Percentiles rank a stretch among this genome's conserved stretches.
Conservation (phyloP, 1,140 invertebrate genomes). For the Globodera rostochiensis region DNA sequence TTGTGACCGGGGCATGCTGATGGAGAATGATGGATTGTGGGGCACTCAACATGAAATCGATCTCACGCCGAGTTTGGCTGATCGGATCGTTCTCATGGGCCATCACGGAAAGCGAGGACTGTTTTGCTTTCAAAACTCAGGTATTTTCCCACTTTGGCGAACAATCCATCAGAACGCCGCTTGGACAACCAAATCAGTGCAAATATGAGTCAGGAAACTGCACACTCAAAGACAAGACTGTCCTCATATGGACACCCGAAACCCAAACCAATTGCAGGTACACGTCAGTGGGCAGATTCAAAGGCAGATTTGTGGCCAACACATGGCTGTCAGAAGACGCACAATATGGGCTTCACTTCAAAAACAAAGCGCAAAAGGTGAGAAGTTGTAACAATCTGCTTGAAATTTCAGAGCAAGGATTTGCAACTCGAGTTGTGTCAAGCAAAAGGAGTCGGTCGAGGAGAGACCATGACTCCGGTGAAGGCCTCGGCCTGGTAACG, state of each 20-base stretch:
- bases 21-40: not conserved
- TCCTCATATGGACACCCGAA: not conserved
- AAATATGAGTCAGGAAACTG: not conserved
- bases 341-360: not conserved
- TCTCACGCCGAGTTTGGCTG: slow-evolving; percentile 6
- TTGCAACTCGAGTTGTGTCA: not conserved
- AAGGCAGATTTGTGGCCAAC: not conserved
- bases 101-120: not conserved
- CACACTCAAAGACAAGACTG: not conserved
- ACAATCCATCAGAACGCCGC: not conserved
- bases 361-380: not conserved
- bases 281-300: not conserved
- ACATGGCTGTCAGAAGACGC: slow-evolving; percentile 11
- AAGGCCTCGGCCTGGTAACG: not conserved
- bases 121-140: not conserved
- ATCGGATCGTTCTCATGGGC: slow-evolving; percentile 8
- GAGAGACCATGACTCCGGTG: not conserved
- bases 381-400: not conserved
- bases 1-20: not conserved
- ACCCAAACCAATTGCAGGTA: not conserved
- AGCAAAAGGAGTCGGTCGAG: not conserved
- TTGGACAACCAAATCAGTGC: not conserved
- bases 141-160: slow-evolving; percentile 2
- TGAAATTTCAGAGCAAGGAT: slow-evolving; percentile 1
- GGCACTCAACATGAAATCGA: not conserved